phyloP scores from a whole-genome alignment of 2,797 vertebrate genomes.

The Ptychadena robeensis region DNA sequence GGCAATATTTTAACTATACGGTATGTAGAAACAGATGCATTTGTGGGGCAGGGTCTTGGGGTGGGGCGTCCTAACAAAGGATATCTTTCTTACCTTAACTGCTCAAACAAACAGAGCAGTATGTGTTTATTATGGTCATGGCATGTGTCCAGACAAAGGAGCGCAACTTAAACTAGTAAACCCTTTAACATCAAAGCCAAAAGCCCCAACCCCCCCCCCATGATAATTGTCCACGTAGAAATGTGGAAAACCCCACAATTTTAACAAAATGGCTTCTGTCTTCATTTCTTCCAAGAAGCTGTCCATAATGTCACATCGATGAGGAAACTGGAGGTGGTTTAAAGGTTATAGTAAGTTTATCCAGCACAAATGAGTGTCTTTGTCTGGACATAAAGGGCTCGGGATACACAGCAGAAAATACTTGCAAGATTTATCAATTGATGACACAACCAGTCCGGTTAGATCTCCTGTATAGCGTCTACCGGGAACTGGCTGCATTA shows the following conservation, averaged over 20 bases:
- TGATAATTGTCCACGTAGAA: no score
- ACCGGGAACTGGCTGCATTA: neutral
- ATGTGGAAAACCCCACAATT: neutral
- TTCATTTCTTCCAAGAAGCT: neutral
- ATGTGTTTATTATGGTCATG: no score
- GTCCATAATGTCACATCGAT: neutral
- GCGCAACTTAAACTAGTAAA: no score
- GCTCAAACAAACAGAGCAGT: no score
- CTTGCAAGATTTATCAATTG: neutral
- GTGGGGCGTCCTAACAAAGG: no score
- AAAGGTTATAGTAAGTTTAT: neutral
- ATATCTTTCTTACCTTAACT: no score
- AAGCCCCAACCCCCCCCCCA: no score
- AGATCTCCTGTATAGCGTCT: constrained; percentile 1
- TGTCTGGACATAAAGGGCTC: neutral
- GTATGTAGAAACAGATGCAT: no score
- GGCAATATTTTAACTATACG: no score
- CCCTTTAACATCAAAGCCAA: no score
- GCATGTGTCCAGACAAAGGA: no score
- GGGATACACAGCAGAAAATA: neutral
- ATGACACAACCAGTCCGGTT: neutral
- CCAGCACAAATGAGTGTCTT: neutral
- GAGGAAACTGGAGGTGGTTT: neutral
- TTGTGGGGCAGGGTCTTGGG: no score
- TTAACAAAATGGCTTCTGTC: neutral